Conservation (phyloP, 2,113 vertebrate genomes). For the Thunnus thynnus region DNA sequence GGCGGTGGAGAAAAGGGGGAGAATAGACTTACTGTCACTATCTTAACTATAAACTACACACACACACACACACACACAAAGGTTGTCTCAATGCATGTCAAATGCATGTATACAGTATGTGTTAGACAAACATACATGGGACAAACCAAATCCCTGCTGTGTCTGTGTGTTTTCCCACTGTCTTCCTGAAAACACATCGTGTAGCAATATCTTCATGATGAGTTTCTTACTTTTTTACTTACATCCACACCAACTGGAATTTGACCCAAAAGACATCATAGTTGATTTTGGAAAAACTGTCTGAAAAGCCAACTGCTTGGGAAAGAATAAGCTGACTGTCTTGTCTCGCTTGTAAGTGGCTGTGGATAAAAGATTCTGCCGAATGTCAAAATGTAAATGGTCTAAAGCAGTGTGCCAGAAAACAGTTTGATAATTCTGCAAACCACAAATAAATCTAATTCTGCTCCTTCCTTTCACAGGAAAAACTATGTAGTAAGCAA, state of each 20-base stretch:
- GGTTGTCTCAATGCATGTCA: constrained; percentile 19
- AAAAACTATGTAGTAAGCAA: background rate
- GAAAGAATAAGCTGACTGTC: background rate
- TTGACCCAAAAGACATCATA: background rate
- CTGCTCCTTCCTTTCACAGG: background rate
- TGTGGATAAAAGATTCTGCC: no score
- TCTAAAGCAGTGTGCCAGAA: background rate
- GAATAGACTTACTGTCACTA: constrained; percentile 75
- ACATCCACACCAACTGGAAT: background rate
- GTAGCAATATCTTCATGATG: no score
- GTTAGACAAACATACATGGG: constrained; percentile 48
- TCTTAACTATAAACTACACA: constrained; percentile 46
- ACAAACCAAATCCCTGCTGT: constrained; percentile 20
- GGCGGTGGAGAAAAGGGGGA: constrained; percentile 31
- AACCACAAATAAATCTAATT: background rate
- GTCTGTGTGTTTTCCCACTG: constrained; percentile 23
- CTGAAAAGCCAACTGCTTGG: background rate
- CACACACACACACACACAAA: constrained; percentile 3
- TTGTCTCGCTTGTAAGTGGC: no score
- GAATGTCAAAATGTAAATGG: no score
- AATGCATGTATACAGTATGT: constrained; percentile 28
- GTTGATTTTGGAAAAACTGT: background rate
- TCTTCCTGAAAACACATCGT: background rate
- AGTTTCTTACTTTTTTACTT: no score
- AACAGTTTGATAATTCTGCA: background rate